Conservation (phyloP, 2,797 vertebrate species). For the Apodemus agrarius region DNA sequence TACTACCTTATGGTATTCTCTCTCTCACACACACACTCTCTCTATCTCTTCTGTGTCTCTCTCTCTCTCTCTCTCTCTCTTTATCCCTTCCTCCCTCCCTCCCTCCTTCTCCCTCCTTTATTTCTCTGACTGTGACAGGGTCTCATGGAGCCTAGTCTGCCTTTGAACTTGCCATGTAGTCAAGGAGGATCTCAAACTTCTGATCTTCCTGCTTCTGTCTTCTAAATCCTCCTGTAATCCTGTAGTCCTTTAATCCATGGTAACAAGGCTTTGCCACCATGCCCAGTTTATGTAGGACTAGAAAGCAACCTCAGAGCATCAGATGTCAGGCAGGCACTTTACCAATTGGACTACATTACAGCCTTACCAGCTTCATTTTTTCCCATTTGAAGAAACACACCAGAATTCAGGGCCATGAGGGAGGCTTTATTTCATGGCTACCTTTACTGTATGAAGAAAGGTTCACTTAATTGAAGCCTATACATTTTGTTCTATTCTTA, state of each 20-base stretch:
- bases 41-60: background rate
- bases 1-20: too few species aligned
- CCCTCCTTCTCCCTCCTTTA: background rate
- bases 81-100: too few species aligned
- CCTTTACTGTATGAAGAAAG: background rate
- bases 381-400: background rate
- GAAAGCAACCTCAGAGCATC: too few species aligned
- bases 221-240: background rate
- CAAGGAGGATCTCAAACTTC: background rate
- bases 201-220: background rate
- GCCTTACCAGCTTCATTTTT: background rate
- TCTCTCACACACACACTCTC: too few species aligned
- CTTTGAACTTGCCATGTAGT: background rate
- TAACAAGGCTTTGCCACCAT: background rate
- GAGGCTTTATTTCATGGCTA: background rate
- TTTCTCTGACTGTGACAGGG: background rate
- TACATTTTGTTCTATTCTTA: background rate
- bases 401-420: background rate
- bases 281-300: background rate
- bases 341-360: background rate
- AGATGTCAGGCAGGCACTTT: background rate
- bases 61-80: too few species aligned
- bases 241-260: too few species aligned
- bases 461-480: background rate
- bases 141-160: background rate